Conservation (phyloP, 53 echinoderm and acorn worm genomes). For the Holothuria leucospilota region DNA sequence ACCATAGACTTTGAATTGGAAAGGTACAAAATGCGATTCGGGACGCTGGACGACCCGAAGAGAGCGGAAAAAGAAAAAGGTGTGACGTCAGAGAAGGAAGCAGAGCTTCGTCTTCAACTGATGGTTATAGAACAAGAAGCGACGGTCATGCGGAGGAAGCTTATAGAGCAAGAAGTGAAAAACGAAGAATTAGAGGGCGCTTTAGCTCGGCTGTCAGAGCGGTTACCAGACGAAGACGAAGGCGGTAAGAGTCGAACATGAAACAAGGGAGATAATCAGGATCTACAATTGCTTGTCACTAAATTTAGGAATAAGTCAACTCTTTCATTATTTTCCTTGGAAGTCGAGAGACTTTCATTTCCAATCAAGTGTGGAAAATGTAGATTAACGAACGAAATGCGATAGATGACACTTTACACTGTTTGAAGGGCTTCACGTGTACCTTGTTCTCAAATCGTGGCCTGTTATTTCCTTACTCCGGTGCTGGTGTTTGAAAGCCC, state of each 20-base stretch:
- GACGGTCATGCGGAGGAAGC: conserved; percentile 89
- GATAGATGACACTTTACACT: too few species aligned
- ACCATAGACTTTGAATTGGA: conserved; percentile 94
- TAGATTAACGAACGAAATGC: too few species aligned
- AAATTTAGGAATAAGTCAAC: background rate
- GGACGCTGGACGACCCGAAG: conserved; percentile 93
- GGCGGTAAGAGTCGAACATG: conserved; percentile 39
- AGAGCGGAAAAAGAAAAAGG: conserved; percentile 75
- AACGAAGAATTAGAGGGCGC: conserved; percentile 88
- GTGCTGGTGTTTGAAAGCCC: too few species aligned
- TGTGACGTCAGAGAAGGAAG: conserved; percentile 92
- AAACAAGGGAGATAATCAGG: too few species aligned
- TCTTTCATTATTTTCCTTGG: too few species aligned
- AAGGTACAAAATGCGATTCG: conserved; percentile 95
- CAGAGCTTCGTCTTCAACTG: conserved; percentile 94
- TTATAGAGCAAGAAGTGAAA: conserved; percentile 83
- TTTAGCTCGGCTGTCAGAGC: conserved; percentile 74
- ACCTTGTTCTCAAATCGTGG: too few species aligned
- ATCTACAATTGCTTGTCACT: background rate
- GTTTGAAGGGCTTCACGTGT: too few species aligned
- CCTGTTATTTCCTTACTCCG: too few species aligned
- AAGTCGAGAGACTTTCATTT: too few species aligned
- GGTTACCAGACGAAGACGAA: conserved; percentile 70
- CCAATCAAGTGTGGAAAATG: too few species aligned
- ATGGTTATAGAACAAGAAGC: conserved; percentile 96